phyloP scores from a whole-genome alignment of 92 coral and sea anemone genomes.

The Palythoa grandiflora region DNA sequence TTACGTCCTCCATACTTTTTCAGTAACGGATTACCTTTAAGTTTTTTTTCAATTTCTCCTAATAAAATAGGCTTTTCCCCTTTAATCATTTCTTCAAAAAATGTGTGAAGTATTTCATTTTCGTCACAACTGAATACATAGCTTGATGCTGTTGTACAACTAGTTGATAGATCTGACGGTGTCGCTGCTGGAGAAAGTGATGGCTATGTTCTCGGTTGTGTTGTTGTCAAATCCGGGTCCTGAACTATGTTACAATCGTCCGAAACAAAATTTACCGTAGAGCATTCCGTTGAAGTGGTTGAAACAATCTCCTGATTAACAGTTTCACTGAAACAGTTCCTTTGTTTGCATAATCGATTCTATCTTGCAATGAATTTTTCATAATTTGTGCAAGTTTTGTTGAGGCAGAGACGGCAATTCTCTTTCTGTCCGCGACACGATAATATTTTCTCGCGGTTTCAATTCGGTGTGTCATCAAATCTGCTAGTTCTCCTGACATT shows the following conservation, averaged over 20 bases:
- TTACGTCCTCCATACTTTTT: constrained; percentile 14
- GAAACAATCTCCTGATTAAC: constrained; percentile 5
- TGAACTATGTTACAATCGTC: neutral
- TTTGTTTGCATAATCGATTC: neutral
- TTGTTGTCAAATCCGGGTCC: neutral
- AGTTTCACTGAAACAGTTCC: neutral
- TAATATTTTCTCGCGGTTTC: constrained; percentile 34
- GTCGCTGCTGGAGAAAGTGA: neutral
- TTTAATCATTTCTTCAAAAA: constrained; percentile 30
- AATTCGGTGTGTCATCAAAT: constrained; percentile 48
- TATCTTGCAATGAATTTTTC: neutral
- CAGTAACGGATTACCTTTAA: constrained; percentile 7
- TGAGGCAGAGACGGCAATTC: constrained; percentile 8
- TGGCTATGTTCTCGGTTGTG: neutral
- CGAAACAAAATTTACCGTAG: neutral
- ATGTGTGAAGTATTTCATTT: neutral
- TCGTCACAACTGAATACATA: constrained; percentile 30
- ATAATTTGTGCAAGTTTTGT: neutral
- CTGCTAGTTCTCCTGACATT: constrained; percentile 46
- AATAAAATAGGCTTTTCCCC: constrained; percentile 10
- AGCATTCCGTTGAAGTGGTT: neutral
- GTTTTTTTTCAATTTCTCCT: neutral
- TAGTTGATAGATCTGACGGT: constrained; percentile 17
- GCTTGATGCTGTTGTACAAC: constrained; percentile 4
- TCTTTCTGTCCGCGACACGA: constrained; percentile 12